Evolutionary conservation across 2,797 vertebrate species (phyloP), one percentile per base, ranked within the genome.

Genomic region (Mallotus villosus): DNA sequence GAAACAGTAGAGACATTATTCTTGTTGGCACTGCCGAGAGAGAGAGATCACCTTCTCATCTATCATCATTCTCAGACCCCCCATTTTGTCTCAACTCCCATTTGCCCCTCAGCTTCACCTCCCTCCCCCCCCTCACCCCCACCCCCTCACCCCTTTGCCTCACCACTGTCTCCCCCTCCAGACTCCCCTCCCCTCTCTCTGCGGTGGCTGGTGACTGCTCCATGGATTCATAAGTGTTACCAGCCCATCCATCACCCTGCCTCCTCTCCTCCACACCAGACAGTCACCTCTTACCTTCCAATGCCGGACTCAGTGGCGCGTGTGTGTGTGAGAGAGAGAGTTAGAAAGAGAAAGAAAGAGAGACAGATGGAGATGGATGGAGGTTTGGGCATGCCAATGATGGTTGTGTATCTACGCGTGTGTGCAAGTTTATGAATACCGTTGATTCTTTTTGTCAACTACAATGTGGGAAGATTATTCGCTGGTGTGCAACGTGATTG

Each of bases 81-180:
- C 5, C 68, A 21, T 61, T 74, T 76, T 68, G 67, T 59, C 61
- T 71, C 74, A 81, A 66, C 22, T 80, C 71, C 71, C 64, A 63
- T 67, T 70, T 78, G 74, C 73, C 76, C 25, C 68, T 71, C 63
- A 73, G 70, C 68, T 82, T 67, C 49, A 58, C 71, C 64, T 63
- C 66, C n/a, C n/a, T 75, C 46, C 80, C 74, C 63, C 62, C 46
- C 70, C 79, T 75, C 64, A 59, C 37, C 46, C 67, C 34, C 71
- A 72, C 41, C 41, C 41, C 11, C 12, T 41, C 41, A 46, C 11
- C 41, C 41, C 41, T 14, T 14, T 14, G 41, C 9, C 12, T 46
- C 41, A 46, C 41, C 2, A 1, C 11, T 46, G 8, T 46, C 41
- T 46, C 41, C 41, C 11, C 41, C 17, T 37, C 22, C 32, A 55